Percentiles rank a stretch among this genome's conserved stretches.
Evolutionary conservation across 2,888 invertebrate genomes (phyloP).

Genomic region (Perdita meconis): DNA sequence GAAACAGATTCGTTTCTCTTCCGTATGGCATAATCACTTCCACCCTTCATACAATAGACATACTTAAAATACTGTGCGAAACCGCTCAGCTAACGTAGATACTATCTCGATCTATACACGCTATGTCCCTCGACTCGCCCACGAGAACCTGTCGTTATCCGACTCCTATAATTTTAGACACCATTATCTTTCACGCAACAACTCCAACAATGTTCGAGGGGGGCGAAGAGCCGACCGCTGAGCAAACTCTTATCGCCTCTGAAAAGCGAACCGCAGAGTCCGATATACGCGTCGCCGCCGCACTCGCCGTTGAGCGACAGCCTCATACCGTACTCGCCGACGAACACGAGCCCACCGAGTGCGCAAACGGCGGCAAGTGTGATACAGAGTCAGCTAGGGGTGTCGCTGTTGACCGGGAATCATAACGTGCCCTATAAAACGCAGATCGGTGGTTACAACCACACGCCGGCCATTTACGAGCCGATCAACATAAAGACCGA

Average conservation of each 20-base stretch:
- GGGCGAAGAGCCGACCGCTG: slow-evolving; percentile 88
- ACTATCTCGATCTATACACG: slow-evolving; percentile 41
- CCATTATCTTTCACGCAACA: slow-evolving; percentile 97
- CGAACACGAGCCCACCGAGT: slow-evolving; percentile 82
- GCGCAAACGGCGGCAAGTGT: slow-evolving; percentile 82
- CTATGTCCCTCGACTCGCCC: neutral
- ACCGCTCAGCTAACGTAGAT: slow-evolving; percentile 17
- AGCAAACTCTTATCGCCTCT: slow-evolving; percentile 87
- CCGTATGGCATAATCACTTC: neutral
- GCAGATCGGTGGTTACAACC: slow-evolving; percentile 77
- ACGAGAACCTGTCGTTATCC: slow-evolving; percentile 57
- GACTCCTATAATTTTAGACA: slow-evolving; percentile 80
- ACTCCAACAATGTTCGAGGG: slow-evolving; percentile 92
- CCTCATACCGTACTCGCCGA: slow-evolving; percentile 84
- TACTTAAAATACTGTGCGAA: neutral
- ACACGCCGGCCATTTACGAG: slow-evolving; percentile 80
- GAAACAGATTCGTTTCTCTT: slow-evolving; percentile 7
- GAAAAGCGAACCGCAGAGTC: slow-evolving; percentile 89
- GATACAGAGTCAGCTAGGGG: slow-evolving; percentile 82
- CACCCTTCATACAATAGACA: slow-evolving; percentile 4
- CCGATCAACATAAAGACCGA: slow-evolving; percentile 82
- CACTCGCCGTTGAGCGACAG: slow-evolving; percentile 89
- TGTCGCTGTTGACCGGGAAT: slow-evolving; percentile 80
- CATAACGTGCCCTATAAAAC: slow-evolving; percentile 81
- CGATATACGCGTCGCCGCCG: slow-evolving; percentile 93